A percentile compares a stretch with the other conserved stretches of the same genome.
Conservation (phyloP, 2,888 invertebrate species). For the Caenorhabditis sp. region DNA sequence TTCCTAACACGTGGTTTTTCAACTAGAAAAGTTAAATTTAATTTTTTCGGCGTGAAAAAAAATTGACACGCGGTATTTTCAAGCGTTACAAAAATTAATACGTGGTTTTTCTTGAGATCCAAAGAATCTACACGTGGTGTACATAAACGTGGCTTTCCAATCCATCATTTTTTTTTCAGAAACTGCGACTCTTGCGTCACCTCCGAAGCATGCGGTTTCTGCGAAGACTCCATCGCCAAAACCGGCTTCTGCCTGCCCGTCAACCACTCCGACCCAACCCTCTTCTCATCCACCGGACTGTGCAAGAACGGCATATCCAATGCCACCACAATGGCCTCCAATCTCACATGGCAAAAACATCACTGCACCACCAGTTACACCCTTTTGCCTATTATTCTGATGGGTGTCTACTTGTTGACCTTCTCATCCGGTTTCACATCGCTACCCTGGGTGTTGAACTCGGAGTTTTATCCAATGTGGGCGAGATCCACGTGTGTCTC, state of each 20-base stretch:
- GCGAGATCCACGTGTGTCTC: slow-evolving; percentile 74
- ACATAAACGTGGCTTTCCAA: not conserved
- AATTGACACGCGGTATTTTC: too few relatives aligned
- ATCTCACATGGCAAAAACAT: slow-evolving; percentile 27
- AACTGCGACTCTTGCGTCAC: slow-evolving; percentile 73
- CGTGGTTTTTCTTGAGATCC: not conserved
- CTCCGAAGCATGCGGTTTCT: slow-evolving; percentile 72
- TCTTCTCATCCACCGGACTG: slow-evolving; percentile 20
- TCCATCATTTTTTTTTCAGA: slow-evolving; percentile 19
- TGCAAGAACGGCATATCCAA: slow-evolving; percentile 13
- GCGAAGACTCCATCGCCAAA: slow-evolving; percentile 31
- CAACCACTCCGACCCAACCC: slow-evolving; percentile 15
- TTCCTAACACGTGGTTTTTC: too few relatives aligned
- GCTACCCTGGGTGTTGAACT: slow-evolving; percentile 76
- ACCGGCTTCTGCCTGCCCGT: slow-evolving; percentile 38
- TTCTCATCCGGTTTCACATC: slow-evolving; percentile 61
- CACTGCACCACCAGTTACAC: slow-evolving; percentile 66
- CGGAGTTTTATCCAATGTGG: slow-evolving; percentile 76
- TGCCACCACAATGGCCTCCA: not conserved
- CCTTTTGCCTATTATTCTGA: slow-evolving; percentile 69
- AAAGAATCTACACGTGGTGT: not conserved
- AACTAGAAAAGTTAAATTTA: too few relatives aligned
- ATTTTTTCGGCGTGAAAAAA: too few relatives aligned
- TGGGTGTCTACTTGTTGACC: slow-evolving; percentile 63
- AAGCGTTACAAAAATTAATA: too few relatives aligned